Evolutionary conservation across 2,113 vertebrate species (phyloP), one percentile per base, ranked within the genome.

Genomic region (Neomonachus schauinslandi): DNA sequence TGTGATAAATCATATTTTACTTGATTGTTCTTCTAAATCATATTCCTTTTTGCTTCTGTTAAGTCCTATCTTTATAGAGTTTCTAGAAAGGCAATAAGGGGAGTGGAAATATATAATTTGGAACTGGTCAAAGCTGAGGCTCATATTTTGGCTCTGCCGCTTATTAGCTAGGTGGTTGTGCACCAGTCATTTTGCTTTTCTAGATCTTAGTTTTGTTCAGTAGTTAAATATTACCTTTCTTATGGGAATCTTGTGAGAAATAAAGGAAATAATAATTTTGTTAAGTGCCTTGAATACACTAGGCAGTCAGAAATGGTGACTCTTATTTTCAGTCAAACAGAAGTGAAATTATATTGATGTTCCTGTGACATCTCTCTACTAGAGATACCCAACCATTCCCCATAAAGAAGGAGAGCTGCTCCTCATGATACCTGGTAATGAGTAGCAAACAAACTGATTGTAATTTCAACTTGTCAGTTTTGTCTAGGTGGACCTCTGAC

Each of bases 251-350:
- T 86, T 74, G 13, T 36, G 72, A 83, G 57, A 87, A 95, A 91
- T 49, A 42, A 87, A 89, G 65, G 36, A 89, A 88, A 53, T 12
- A 74, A n/a, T 36, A 69, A 69, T 69, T 39, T n/a, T 61, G 8
- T 77, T 13, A 81, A 61, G 19, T 77, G 24, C 69, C 28, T 63
- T 53, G 19, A 71, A 59, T 39, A 74, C 0, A 28, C 7, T 14
- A 76, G 21, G 39, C 21, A 16, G 33, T 92, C 19, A 39, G 63
- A 86, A 80, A 49, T 51, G 42, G 1, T 83, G 51, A 72, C 24
- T 87, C 7, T 69, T 84, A 74, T 42, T 95, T 97, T 92, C 69
- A 80, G n/a, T 57, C 33, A n/a, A 86, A 95, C 85, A 49, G 59
- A 93, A 88, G 10, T 74, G 16, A 86, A 91, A 79, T 74, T 21